Base-by-base conservation (phyloP, 1,140 invertebrate species). In the Hesperophylax magnus region DNA sequence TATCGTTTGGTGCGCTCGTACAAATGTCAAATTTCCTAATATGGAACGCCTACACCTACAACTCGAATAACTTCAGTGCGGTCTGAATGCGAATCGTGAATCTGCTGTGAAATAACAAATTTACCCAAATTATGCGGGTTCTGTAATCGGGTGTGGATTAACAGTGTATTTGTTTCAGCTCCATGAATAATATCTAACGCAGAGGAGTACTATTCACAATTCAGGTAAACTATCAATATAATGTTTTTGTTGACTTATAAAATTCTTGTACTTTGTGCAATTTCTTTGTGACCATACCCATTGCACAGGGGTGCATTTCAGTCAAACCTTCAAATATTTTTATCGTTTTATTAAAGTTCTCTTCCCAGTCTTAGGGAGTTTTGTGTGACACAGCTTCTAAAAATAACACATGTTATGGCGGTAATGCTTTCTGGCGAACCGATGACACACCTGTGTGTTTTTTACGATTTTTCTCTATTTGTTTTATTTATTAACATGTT, bases 1-100 rank as follows among this genome's bases (percentile, higher is more conserved):
- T 24, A 9, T 17, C 72, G 56, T 27, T 22, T 58, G 53, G 53
- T 18, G 72, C 72, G 72, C 72, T 75, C 7, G 5, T 20, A 34
- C 58, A 77, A 77, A 77, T 63, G 75, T 77, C 75, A 77, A 77
- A 77, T 77, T 77, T 63, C 75, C 75, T 63, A 63, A 52, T 63
- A 47, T 77, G 75, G 75, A 77, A 77, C 75, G 60, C 75, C 75
- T 77, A 77, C 75, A 34, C 34, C 34, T 34, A 34, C 34, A 63
- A 61, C 75, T n/a, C 54, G 74, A 65, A 63, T 53, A 65, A 77
- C 76, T 77, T 77, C 76, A 77, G 76, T 77, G 39, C 58, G 74
- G 58, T 76, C 39, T 76, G 74, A 18, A 18, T 52, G 31, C 22
- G 76, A 67, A 60, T 34, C 8, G 53, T 14, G 31, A 9, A 27